phyloP scores from a whole-genome alignment of 2,888 invertebrate genomes.

The Epistrophella euchroma region DNA sequence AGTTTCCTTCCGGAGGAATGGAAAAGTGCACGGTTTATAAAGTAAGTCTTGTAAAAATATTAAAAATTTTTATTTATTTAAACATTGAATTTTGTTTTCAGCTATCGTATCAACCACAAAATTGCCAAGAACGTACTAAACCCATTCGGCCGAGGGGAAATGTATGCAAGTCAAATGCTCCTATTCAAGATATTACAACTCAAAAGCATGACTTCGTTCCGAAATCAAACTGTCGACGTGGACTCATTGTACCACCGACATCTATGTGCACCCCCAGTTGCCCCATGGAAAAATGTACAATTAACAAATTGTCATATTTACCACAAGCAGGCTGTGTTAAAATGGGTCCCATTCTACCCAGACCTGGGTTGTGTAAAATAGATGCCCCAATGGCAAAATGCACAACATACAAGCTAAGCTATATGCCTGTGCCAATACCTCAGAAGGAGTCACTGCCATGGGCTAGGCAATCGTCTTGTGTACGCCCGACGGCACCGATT shows the following conservation, averaged over 20 bases:
- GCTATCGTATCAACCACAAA: conserved; percentile 86
- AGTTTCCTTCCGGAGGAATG: conserved; percentile 78
- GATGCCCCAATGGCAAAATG: conserved; percentile 80
- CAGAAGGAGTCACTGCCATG: conserved; percentile 81
- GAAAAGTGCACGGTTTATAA: conserved; percentile 82
- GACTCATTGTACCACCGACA: conserved; percentile 79
- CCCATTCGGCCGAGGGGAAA: conserved; percentile 87
- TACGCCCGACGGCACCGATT: conserved; percentile 80
- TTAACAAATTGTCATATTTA: conserved; percentile 82
- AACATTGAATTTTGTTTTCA: conserved; percentile 73
- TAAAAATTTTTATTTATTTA: neutral
- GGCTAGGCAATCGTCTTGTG: conserved; percentile 79
- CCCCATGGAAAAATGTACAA: conserved; percentile 81
- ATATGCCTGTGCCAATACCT: conserved; percentile 84
- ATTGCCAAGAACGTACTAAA: conserved; percentile 85
- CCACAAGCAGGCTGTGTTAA: conserved; percentile 80
- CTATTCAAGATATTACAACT: conserved; percentile 90
- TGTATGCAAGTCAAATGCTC: conserved; percentile 86
- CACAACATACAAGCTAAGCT: conserved; percentile 86
- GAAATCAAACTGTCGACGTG: conserved; percentile 85
- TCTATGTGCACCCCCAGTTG: conserved; percentile 79
- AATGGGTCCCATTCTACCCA: conserved; percentile 78
- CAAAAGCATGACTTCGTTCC: conserved; percentile 90
- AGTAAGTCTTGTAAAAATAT: conserved; percentile 72
- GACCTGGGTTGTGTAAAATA: conserved; percentile 80